Conservation (phyloP, 2,888 invertebrate species). For the Melanophora roralis region DNA sequence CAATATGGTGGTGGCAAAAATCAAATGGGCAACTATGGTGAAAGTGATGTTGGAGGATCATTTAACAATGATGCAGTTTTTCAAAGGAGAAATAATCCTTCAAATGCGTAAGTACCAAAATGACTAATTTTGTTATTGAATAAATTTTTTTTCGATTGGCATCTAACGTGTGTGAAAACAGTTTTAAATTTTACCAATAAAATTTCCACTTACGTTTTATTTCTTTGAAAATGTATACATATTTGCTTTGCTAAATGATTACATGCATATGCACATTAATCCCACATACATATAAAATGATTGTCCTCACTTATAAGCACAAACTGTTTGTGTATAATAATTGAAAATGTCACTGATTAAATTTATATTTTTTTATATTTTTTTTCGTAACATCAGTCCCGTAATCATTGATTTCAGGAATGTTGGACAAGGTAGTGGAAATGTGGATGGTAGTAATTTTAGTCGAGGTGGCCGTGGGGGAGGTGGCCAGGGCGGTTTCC, state of each 20-base stretch:
- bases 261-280: too few relatives aligned
- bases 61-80: conserved; percentile 76
- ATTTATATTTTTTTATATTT: neutral
- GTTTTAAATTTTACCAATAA: too few relatives aligned
- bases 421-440: conserved; percentile 20
- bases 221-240: too few relatives aligned
- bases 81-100: conserved; percentile 75
- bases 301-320: too few relatives aligned
- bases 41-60: conserved; percentile 1
- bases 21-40: conserved; percentile 74
- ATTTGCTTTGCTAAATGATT: too few relatives aligned
- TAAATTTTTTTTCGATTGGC: too few relatives aligned
- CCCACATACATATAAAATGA: too few relatives aligned
- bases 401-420: conserved; percentile 32
- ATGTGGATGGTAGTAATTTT: conserved; percentile 57
- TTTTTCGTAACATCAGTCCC: conserved; percentile 7
- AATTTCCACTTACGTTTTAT: too few relatives aligned
- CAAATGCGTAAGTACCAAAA: conserved; percentile 63
- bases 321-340: too few relatives aligned
- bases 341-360: neutral
- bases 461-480: conserved; percentile 56
- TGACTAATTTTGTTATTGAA: neutral
- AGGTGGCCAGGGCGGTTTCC: conserved; percentile 68
- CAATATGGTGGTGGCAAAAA: conserved; percentile 61
- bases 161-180: too few relatives aligned